Evolutionary conservation across 2,113 vertebrate genomes (phyloP).

Genomic region (Alectura lathami): DNA sequence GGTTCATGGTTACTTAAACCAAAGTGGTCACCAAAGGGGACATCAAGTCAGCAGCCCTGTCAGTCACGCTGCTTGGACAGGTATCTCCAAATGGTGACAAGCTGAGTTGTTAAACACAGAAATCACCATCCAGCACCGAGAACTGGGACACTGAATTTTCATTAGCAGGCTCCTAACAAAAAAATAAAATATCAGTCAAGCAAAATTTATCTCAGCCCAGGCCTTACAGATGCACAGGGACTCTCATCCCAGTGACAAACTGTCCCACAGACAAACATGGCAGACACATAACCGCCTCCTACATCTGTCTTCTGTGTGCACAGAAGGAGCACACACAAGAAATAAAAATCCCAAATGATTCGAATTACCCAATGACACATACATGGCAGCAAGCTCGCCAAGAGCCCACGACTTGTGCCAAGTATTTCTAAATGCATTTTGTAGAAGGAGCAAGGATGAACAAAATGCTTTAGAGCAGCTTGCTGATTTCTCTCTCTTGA

Average conservation of each 20-base stretch:
- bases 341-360: neutral
- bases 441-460: neutral
- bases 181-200: neutral
- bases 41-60: neutral
- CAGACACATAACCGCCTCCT: conserved; percentile 28
- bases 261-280: neutral
- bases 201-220: conserved; percentile 20
- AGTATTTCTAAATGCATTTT: neutral
- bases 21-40: neutral
- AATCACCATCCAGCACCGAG: neutral
- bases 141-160: neutral
- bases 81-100: neutral
- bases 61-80: neutral
- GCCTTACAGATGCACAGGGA: neutral
- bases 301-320: neutral
- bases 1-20: neutral
- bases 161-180: neutral
- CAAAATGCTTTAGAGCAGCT: neutral
- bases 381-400: neutral
- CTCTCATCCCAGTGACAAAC: neutral
- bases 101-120: neutral
- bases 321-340: neutral
- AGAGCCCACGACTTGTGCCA: neutral
- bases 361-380: accelerated
- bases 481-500: neutral